Evolutionary conservation across 2,888 invertebrate genomes (phyloP), one percentile per base, ranked within the genome.

Genomic region (Drosophila nr. fundita): DNA sequence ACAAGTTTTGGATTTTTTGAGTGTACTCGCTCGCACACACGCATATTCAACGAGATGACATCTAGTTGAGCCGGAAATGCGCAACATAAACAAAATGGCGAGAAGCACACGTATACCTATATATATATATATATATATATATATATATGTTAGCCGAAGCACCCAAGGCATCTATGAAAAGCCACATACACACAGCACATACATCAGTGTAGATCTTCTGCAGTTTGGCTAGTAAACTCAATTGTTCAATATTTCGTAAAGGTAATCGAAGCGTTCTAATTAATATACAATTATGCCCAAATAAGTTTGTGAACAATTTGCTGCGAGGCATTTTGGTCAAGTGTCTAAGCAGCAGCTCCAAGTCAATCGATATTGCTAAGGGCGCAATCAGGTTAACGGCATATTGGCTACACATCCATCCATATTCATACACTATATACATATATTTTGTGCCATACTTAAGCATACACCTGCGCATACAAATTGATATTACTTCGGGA

Each of bases 261-360:
- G 67, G 61, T 70, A 68, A 80, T 68, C 62, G 72, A 82, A 68
- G 86, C 72, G 76, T 53, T 59, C 72, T 73, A 74, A 83, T 86
- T 88, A 86, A 86, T 90, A 81, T 86, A 83, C 79, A 86, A 90
- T 90, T 88, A 83, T 71, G 69, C 65, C 48, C 45, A 72, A 78
- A 72, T 69, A 59, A 74, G 57, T 73, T 87, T 68, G 64, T 52
- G 53, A 60, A 45, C 63, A 76, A 63, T 68, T 57, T 63, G 40
- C 42, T 58, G 30, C 18, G n/a, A 49, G 24, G 34, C 32, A 32
- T 36, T 49, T 49, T 34, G 18, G 34, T 24, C 29, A 61, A 48
- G 36, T 54, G 49, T 42, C 34, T 21, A 32, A n/a, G 54, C 48
- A 57, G 40, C 34, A 59, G 30, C 42, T 54, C 40, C 48, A 55